Base-by-base conservation (phyloP, 2,113 vertebrate genomes). In the Anthoscopus minutus region DNA sequence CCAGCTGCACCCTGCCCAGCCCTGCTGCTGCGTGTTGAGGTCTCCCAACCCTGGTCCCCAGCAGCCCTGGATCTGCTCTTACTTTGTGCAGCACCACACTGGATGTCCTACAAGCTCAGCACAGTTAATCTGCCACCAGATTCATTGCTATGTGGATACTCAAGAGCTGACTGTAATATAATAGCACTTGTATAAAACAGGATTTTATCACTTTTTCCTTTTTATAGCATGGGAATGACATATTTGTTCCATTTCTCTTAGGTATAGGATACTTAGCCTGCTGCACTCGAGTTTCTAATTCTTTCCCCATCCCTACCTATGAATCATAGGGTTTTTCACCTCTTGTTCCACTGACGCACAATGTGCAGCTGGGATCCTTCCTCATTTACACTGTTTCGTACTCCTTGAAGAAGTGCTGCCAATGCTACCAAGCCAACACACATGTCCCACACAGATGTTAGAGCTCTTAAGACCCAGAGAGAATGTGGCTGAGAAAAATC, bases 381-480 rank as follows among this genome's bases (percentile, higher is more conserved):
- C 81, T 94, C 70, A 71, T 91, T 94, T 87, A 71, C 67, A 35
- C 70, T 53, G 27, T 51, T 93, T 85, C 20, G 5, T 72, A 74
- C 72, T 73, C 60, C 53, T 84, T 81, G 73, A 70, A 92, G 81
- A 88, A 69, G 67, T 51, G 57, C 65, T 94, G 92, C 70, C 80
- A 89, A 5, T 64, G 61, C 86, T 93, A 88, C 47, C 40, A 80
- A 83, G 88, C 79, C 85, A 96, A 62, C 21, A 31, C 58, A 82
- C n/a, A 28, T 38, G 57, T 94, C 83, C 67, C n/a, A 48, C 71
- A 65, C 92, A 96, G 86, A 95, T 96, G 94, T 93, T 92, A 95
- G 84, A 94, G 79, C 44, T 96, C 89, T 97, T 95, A 91, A 92
- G 81, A 92, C 54, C 50, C 74, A 81, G 89, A 67, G 38, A 71